Percentiles rank a stretch among this genome's conserved stretches.
These are phyloP conservation scores for Pangasius sanitwongsei DNA, from an alignment of 2,797 vertebrate genomes.

Conservation along the genomic window DNA sequence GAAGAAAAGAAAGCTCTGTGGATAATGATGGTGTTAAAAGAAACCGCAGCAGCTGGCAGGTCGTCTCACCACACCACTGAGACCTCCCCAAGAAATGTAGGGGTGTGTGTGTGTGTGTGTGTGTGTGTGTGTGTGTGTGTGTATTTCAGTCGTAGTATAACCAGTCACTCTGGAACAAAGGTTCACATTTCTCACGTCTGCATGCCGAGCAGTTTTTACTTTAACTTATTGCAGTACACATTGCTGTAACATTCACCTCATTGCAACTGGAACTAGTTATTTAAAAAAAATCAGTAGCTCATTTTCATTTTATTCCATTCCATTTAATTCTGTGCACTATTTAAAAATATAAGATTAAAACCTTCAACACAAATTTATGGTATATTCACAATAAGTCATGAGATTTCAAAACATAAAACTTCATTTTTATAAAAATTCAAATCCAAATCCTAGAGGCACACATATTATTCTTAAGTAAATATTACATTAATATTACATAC, in stretches of 20 bases:
- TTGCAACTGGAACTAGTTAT: neutral
- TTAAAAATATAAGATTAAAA: neutral
- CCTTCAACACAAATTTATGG: neutral
- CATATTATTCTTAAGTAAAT: neutral
- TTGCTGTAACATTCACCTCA: neutral
- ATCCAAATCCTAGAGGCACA: neutral
- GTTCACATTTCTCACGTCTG: neutral
- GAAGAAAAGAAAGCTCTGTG: neutral
- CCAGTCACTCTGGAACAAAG: conserved; percentile 2
- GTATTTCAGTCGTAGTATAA: conserved; percentile 19
- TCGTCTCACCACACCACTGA: neutral
- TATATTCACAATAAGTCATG: neutral
- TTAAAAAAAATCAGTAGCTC: neutral
- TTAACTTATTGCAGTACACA: neutral
- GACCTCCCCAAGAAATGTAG: neutral
- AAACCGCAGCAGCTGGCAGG: neutral
- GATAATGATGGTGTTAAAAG: neutral
- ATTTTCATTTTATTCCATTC: neutral
- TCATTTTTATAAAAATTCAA: neutral
- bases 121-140: neutral
- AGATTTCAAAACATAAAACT: neutral
- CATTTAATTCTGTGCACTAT: neutral
- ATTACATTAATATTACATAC: neutral
- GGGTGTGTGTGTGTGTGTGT: neutral
- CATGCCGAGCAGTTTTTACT: conserved; percentile 9